Evolutionary conservation across 2,888 invertebrate species (phyloP), one percentile per base, ranked within the genome.

Genomic region (Nasonia oneida): DNA sequence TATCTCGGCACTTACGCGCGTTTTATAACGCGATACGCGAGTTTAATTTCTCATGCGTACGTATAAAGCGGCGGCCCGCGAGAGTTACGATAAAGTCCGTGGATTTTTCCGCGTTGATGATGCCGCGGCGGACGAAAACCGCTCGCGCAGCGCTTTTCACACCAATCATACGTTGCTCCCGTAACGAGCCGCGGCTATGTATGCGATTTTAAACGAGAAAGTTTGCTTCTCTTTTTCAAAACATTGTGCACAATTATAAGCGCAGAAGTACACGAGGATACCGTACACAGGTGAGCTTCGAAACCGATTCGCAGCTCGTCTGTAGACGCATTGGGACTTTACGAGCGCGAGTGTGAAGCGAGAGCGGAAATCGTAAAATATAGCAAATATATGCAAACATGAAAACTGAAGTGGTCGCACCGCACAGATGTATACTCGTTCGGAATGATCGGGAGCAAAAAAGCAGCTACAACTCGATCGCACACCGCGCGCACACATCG

Each of bases 11-110:
- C 81, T 81, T 67, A 50, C 10, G 61, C 29, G 29, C 73, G 64
- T 81, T 81, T 81, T 81, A 81, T 74, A 81, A 81, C 64, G 81
- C 61, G 42, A 81, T 42, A 23, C 57, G 74, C 74, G 73, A 61
- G 73, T 50, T 73, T 79, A 80, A 71, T 80, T 78, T 80, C 71
- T 71, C 39, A 57, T 57, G 15, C 67, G 71, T 71, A 33, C 67
- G 71, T 71, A 37, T 80, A 80, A 53, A 50, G 37, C 71, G 18
- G 14, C 53, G 23, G 12, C 37, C 53, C 37, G 4, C 37, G 37
- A 33, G 67, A 79, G 50, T 71, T 37, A 39, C 71, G 80, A 80
- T 80, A 71, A 71, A 80, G 70, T 80, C 70, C 29, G 14, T 29
- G 53, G 71, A 70, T 80, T 80, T 80, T 80, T 80, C 80, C 37